Conservation (phyloP, 2,797 vertebrate species). For the Sparus aurata region DNA sequence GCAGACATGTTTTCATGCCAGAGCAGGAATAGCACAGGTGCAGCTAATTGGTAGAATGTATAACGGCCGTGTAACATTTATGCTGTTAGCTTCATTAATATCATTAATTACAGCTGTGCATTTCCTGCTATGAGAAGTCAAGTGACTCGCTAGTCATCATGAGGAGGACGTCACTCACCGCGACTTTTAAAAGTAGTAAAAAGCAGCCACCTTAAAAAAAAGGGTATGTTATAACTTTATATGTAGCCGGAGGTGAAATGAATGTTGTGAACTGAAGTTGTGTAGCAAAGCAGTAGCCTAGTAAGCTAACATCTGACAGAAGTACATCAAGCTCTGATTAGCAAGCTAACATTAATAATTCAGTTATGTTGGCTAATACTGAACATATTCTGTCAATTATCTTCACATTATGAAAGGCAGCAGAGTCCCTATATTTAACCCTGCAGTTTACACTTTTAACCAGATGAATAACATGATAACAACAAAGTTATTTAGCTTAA, state of each 20-base stretch:
- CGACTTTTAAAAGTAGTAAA: too few species aligned
- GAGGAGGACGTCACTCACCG: not conserved
- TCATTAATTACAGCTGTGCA: conserved; percentile 14
- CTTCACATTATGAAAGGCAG: not conserved
- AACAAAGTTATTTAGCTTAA: not conserved
- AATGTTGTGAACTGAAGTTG: not conserved
- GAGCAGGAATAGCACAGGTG: not conserved
- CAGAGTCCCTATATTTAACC: not conserved
- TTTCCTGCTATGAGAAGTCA: not conserved
- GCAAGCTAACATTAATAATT: not conserved
- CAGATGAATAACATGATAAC: not conserved
- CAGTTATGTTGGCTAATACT: not conserved
- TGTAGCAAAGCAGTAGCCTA: not conserved
- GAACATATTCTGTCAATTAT: too few species aligned
- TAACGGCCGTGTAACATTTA: not conserved
- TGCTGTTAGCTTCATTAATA: not conserved
- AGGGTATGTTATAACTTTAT: not conserved
- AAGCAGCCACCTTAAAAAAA: not conserved
- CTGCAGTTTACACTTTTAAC: not conserved
- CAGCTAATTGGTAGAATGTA: not conserved
- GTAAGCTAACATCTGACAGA: not conserved
- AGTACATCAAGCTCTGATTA: not conserved
- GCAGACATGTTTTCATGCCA: not conserved
- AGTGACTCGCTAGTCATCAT: not conserved
- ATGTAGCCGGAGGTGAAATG: not conserved